A percentile compares a stretch with the other conserved stretches of the same genome.
These are phyloP conservation scores for Gadus macrocephalus DNA, from an alignment of 2,113 vertebrate genomes.

Conservation along the genomic window DNA sequence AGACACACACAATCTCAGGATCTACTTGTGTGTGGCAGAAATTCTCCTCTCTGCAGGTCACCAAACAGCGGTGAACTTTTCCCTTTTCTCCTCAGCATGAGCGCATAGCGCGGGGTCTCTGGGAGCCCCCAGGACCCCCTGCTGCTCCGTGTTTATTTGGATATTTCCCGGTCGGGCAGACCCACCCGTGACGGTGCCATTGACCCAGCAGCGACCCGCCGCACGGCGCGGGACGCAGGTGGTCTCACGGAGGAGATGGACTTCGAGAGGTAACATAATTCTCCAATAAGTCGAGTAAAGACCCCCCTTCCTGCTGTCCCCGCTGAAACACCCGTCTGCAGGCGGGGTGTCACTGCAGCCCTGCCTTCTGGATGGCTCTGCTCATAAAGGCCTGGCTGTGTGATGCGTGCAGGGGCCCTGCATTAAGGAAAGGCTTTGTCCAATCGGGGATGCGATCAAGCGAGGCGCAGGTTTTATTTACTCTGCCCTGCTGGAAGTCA, in stretches of 20 bases:
- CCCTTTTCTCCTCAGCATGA: conserved; percentile 71
- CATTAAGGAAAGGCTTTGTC: no score
- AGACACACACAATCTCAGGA: background rate
- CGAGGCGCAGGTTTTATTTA: no score
- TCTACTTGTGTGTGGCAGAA: conserved; percentile 24
- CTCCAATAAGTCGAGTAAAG: no score
- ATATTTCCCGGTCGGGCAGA: conserved; percentile 55
- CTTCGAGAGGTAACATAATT: no score
- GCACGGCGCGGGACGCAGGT: conserved; percentile 57
- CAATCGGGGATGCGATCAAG: no score
- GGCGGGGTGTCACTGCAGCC: no score
- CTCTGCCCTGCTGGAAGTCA: no score
- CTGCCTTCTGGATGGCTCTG: no score
- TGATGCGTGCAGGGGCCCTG: no score
- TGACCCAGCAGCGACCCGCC: conserved; percentile 58
- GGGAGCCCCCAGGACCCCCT: conserved; percentile 47
- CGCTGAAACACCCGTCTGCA: no score
- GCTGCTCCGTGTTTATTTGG: conserved; percentile 70
- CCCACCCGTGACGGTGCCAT: conserved; percentile 50
- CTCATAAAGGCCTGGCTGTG: no score
- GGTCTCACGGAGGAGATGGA: background rate
- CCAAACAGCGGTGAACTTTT: conserved; percentile 59
- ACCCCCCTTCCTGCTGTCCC: no score
- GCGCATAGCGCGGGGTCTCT: conserved; percentile 43
- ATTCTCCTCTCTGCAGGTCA: conserved; percentile 25